Evolutionary conservation across 2,113 vertebrate genomes (phyloP).

Genomic region (Ovibos moschatus): DNA sequence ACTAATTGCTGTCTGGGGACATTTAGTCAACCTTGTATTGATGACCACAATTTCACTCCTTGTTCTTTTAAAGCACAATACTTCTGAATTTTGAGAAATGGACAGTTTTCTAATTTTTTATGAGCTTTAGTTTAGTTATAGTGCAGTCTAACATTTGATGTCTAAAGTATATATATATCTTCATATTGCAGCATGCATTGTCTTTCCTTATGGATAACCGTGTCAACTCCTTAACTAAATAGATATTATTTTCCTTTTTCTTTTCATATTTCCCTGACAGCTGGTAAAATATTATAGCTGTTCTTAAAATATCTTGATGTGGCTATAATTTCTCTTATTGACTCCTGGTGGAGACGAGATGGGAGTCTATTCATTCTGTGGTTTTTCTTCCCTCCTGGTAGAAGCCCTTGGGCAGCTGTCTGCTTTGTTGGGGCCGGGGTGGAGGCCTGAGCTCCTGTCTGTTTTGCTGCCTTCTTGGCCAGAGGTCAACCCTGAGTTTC

Average conservation of each 20-base stretch:
- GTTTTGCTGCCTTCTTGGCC: conserved; percentile 1
- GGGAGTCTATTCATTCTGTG: neutral
- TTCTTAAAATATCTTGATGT: neutral
- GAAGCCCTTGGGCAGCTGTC: neutral
- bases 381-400: neutral
- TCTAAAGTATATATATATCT: neutral
- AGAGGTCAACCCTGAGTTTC: neutral
- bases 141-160: neutral
- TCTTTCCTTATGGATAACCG: neutral
- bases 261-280: neutral
- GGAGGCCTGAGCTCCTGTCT: neutral
- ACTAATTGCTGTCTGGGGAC: neutral
- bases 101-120: neutral
- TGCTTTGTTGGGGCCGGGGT: neutral
- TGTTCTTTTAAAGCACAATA: neutral
- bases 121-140: neutral
- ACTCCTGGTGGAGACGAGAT: neutral
- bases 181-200: neutral
- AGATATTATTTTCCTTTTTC: neutral
- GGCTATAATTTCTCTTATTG: neutral
- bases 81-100: neutral
- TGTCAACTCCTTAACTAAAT: neutral
- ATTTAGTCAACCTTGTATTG: neutral
- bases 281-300: neutral
- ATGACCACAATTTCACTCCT: neutral